Conservation (phyloP, 2,888 invertebrate genomes). For the Bombylius major region DNA sequence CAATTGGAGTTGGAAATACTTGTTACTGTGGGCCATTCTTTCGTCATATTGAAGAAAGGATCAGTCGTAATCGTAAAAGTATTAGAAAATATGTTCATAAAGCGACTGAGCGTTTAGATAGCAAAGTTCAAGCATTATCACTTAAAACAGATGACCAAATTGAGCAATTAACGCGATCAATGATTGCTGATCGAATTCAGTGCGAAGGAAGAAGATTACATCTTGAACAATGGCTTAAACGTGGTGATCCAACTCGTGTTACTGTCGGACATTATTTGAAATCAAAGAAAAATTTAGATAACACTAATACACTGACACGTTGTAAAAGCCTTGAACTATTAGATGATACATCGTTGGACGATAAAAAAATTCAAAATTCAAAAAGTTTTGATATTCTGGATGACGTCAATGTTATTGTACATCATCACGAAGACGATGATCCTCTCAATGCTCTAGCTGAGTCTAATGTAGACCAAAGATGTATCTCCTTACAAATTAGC, state of each 20-base stretch:
- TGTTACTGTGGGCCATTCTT: conserved; percentile 90
- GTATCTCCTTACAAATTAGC: conserved; percentile 7
- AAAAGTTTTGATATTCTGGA: conserved; percentile 41
- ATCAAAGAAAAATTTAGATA: conserved; percentile 42
- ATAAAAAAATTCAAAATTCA: conserved; percentile 30
- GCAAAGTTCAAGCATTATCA: conserved; percentile 68
- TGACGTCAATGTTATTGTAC: conserved; percentile 19
- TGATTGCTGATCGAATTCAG: conserved; percentile 29
- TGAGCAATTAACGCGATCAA: conserved; percentile 47
- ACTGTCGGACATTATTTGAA: conserved; percentile 41
- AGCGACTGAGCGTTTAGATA: conserved; percentile 66
- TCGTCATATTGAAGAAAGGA: conserved; percentile 70
- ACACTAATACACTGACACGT: conserved; percentile 47
- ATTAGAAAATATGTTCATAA: conserved; percentile 48
- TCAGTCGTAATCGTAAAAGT: conserved; percentile 61
- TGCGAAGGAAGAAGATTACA: conserved; percentile 47
- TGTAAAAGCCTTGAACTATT: conserved; percentile 61
- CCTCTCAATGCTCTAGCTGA: background rate
- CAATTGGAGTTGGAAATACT: conserved; percentile 84
- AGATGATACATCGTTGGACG: conserved; percentile 35
- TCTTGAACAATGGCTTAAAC: conserved; percentile 55
- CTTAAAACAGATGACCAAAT: conserved; percentile 59
- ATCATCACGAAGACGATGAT: conserved; percentile 18
- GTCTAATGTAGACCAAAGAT: conserved; percentile 6
- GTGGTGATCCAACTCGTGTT: conserved; percentile 49